Evolutionary conservation across 2,888 invertebrate species (phyloP), one percentile per base, ranked within the genome.

Genomic region (Ophraella communa): DNA sequence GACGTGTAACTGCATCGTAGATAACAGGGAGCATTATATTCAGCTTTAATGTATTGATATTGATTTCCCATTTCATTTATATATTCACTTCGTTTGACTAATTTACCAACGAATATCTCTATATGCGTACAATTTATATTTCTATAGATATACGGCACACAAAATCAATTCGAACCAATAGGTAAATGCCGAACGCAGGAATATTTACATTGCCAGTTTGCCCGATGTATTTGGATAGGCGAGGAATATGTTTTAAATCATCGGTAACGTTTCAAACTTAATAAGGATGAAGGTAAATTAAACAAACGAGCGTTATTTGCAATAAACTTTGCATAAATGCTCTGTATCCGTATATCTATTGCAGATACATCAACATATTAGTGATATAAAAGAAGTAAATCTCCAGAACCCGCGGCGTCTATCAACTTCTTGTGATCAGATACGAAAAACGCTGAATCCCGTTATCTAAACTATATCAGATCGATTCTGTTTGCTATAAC

Each of bases 11-110:
- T 73, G 67, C 70, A 70, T 72, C 72, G 63, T 61, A 71, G 72
- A 74, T 72, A 74, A 72, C 71, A 71, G 64, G 57, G 66, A 64
- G 65, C 74, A 73, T 74, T 75, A 75, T 74, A 75, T 75, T 74
- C 65, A 45, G 71, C 74, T 71, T 74, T 73, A 72, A 74, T 74
- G 73, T 72, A 73, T 72, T 74, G 72, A 65, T 75, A 75, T 75
- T 66, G 74, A 76, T 74, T 76, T 73, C 65, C 69, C 71, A 68
- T 76, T 74, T 69, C 69, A 69, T 66, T 68, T 68, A 68, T 57
- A 62, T 60, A 56, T 63, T 60, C 64, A 47, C 55, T 63, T 70
- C 70, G 69, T 71, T 69, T 68, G 63, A 62, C 70, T 71, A 72
- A 72, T 72, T 71, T 70, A 63, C 65, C 39, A 27, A 18, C 24